Base-by-base conservation (phyloP, 1,140 invertebrate genomes). In the Pteromalus puparum region DNA sequence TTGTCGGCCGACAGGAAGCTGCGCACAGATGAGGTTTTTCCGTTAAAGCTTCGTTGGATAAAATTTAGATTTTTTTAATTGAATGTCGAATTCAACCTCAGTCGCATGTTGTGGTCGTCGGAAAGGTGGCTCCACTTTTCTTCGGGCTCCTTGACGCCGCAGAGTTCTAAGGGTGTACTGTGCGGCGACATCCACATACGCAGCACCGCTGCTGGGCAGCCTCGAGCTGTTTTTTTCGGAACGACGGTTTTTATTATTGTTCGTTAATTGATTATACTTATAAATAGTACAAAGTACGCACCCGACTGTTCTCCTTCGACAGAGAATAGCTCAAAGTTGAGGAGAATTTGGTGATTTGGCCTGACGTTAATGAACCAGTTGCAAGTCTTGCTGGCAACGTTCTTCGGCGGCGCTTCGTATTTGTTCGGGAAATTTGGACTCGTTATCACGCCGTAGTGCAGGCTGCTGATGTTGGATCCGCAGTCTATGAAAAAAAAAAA, bases 351-450 rank as follows among this genome's bases (percentile, higher is more conserved):
- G 90, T 97, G 96, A 88, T 96, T 96, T 24, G 97, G 96, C 87
- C 95, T 94, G 42, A 97, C 97, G 81, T 95, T 96, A 90, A 99
- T 96, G 90, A 97, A 98, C 97, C 97, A 99, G 93, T 98, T 98
- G 93, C 98, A 99, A 38, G 96, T 96, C 90, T 96, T 96, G 85
- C 96, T 97, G 10, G 97, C 96, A 83, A 95, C 93, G 77, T 96
- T 95, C 86, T 94, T 94, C 10, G 95, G 93, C 0, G 97, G 97
- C 42, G 96, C 95, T 86, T 97, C 96, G 92, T 99, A 99, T 79
- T 97, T 96, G 15, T 95, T 94, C 48, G 98, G 98, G 94, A 96
- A 98, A 89, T 97, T 96, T 82, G 98, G 98, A 81, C 94, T 94
- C n/a, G 97, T 96, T 85, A 98, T 97, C 83, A 96, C 94, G 65